Conservation (phyloP, 2,113 vertebrate species). For the Oreotrochilus melanogaster region DNA sequence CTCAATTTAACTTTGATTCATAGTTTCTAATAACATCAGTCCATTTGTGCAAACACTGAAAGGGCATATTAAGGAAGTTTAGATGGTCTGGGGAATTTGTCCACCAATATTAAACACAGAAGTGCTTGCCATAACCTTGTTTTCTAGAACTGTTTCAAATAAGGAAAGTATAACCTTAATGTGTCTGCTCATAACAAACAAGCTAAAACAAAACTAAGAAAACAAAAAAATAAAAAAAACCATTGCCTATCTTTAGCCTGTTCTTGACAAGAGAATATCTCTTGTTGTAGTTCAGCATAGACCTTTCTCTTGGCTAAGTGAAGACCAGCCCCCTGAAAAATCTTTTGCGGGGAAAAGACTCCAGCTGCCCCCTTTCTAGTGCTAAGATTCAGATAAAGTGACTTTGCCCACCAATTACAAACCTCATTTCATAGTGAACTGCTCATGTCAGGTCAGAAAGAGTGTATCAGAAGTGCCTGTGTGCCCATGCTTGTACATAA, state of each 20-base stretch:
- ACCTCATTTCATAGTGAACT: background rate
- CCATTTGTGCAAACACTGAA: slow-evolving; percentile 41
- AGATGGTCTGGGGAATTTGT: slow-evolving; percentile 15
- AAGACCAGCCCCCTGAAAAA: background rate
- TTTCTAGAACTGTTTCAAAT: slow-evolving; percentile 12
- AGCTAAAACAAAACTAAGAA: background rate
- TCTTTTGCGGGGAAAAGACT: background rate
- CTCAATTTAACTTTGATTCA: slow-evolving; percentile 57
- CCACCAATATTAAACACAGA: slow-evolving; percentile 13
- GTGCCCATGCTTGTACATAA: background rate
- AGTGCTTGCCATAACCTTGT: slow-evolving; percentile 1
- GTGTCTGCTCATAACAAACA: background rate
- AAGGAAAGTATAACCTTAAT: background rate
- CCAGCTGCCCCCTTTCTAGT: background rate
- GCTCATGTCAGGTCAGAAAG: background rate
- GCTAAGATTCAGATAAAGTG: background rate
- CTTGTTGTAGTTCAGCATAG: background rate
- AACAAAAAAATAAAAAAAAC: background rate
- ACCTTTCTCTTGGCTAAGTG: background rate
- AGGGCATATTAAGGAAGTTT: slow-evolving; percentile 26
- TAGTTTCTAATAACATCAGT: slow-evolving; percentile 48
- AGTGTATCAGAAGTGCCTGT: background rate
- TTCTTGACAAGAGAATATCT: background rate
- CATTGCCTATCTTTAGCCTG: background rate
- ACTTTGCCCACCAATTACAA: background rate